Evolutionary conservation across 2,888 invertebrate species (phyloP).

Genomic region (Eupithecia inturbata): DNA sequence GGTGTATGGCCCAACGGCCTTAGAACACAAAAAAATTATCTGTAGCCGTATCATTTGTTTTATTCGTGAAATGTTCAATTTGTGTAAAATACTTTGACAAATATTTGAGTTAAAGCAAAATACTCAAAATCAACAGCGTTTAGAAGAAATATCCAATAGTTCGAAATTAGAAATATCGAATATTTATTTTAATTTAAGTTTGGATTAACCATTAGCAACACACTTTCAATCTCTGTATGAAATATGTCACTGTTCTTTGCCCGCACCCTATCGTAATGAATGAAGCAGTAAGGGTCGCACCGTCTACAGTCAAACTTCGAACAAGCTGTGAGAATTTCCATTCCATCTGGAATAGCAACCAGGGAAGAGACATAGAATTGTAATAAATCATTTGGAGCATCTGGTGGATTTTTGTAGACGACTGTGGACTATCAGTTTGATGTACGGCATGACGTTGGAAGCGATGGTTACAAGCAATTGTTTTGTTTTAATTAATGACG

Average conservation of each 20-base stretch:
- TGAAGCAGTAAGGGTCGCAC: not conserved
- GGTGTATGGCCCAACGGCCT: no score
- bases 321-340: constrained; percentile 50
- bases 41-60: no score
- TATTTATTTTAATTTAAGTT: no score
- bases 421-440: constrained; percentile 43
- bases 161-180: no score
- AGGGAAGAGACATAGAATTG: constrained; percentile 27
- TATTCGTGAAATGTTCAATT: no score
- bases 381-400: constrained; percentile 50
- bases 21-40: no score
- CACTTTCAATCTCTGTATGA: no score
- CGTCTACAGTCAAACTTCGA: constrained; percentile 53
- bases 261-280: not conserved
- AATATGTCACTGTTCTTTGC: not conserved
- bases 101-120: no score
- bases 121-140: no score
- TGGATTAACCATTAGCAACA: no score
- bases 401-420: constrained; percentile 43
- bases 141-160: no score
- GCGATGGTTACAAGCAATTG: not conserved
- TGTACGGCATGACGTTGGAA: constrained; percentile 31
- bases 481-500: not conserved
- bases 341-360: constrained; percentile 37
- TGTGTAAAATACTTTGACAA: no score